These are phyloP conservation scores for Lepidocyrtoides sp. DNA, from an alignment of 2,888 invertebrate species.

Conservation along the genomic window DNA sequence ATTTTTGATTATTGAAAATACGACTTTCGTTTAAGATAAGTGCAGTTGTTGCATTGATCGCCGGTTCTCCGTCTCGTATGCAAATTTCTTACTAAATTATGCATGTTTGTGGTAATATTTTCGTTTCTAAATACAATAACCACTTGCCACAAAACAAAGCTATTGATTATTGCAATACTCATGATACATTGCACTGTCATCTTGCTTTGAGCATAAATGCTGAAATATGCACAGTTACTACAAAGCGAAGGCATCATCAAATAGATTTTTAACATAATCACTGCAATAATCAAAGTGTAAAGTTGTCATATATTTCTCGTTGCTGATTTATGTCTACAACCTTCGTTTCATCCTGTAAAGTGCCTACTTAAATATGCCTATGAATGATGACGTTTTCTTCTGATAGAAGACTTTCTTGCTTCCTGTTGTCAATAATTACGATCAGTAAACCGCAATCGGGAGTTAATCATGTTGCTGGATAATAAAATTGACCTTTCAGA, in stretches of 20 bases:
- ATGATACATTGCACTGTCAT: too few relatives aligned
- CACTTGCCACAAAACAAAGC: not conserved
- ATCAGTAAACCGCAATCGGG: not conserved
- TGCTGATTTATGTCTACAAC: too few relatives aligned
- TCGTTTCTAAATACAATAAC: not conserved
- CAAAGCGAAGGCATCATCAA: too few relatives aligned
- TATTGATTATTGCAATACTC: not conserved
- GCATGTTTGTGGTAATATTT: conserved; percentile 3
- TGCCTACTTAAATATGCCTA: too few relatives aligned
- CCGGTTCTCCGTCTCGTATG: conserved; percentile 4
- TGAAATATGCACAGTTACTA: too few relatives aligned
- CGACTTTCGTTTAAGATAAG: conserved; percentile 46
- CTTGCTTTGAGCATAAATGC: too few relatives aligned
- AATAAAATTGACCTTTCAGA: conserved; percentile 48
- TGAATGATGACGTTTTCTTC: not conserved
- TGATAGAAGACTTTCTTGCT: not conserved
- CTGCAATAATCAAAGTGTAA: too few relatives aligned
- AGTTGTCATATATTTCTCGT: too few relatives aligned
- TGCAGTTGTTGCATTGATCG: conserved; percentile 6
- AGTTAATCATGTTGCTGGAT: not conserved
- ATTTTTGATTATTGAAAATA: conserved; percentile 68
- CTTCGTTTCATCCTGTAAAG: too few relatives aligned
- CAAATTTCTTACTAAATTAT: not conserved
- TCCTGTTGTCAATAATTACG: not conserved
- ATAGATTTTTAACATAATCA: too few relatives aligned